phyloP scores from a whole-genome alignment of 2,797 vertebrate species.

The Xenops minutus region DNA sequence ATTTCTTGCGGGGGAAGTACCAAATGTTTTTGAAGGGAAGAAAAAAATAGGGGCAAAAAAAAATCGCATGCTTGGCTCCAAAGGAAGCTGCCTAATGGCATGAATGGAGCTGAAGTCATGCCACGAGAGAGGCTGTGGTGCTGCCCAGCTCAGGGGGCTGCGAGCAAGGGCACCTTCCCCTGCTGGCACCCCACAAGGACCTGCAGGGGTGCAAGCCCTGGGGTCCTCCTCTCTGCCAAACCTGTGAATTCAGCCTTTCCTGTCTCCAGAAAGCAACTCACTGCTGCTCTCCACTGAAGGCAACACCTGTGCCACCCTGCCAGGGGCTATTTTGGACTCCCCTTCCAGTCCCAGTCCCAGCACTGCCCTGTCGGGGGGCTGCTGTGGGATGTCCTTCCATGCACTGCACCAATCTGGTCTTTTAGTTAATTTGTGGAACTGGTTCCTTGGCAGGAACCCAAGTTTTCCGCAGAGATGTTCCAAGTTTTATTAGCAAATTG shows the following conservation, averaged over 20 bases:
- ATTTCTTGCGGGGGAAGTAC: slow-evolving; percentile 44
- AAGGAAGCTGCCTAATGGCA: slow-evolving; percentile 8
- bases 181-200: background rate
- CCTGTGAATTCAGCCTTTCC: background rate
- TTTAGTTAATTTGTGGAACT: background rate
- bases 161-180: background rate
- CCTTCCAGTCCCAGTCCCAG: background rate
- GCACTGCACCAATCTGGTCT: background rate
- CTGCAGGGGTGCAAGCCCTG: background rate
- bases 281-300: background rate
- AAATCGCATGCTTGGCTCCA: background rate
- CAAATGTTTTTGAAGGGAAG: slow-evolving; percentile 30
- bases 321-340: background rate
- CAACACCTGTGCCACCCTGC: background rate
- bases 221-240: background rate
- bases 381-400: background rate
- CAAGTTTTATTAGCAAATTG: background rate
- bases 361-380: background rate
- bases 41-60: rapidly evolving
- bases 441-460: slow-evolving; percentile 8
- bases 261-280: background rate
- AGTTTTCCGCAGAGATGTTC: background rate
- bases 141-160: background rate
- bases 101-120: background rate
- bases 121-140: background rate